Evolutionary conservation across 2,888 invertebrate genomes (phyloP), one percentile per base, ranked within the genome.

Genomic region (Choreutis nemorana): DNA sequence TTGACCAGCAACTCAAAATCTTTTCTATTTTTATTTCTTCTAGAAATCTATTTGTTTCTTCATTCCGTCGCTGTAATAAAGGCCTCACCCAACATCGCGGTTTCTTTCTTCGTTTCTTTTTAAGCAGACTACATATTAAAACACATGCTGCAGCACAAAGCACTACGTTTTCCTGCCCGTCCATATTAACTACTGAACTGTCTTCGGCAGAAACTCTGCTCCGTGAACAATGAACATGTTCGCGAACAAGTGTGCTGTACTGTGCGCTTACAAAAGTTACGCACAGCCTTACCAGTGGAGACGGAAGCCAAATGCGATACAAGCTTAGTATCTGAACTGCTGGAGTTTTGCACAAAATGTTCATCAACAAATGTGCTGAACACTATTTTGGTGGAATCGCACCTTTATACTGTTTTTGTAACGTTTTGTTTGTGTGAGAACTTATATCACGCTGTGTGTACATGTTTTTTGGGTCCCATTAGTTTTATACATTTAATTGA

Each of bases 121-220:
- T 35, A 39, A 34, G 33, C 16, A 23, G 28, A 14, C n/a, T n/a
- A n/a, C n/a, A n/a, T n/a, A n/a, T n/a, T 31, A 31, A 36, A 36
- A 39, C 35, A 30, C 38, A 39, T 3, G 38, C 36, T 37, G 36
- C n/a, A n/a, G n/a, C 36, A 40, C 31, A 37, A 37, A 36, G 35
- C 36, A 37, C 39, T 36, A 35, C 32, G 37, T 38, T 39, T 39
- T 41, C 37, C 29, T 26, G 37, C 30, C 39, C 39, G 33, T 41
- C n/a, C 35, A 35, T 30, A 30, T 30, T 26, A 35, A 28, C 31
- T 13, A 22, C 27, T 31, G 28, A 33, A 33, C 30, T 30, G 33
- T 33, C 28, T 22, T n/a, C 27, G 28, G 23, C 33, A 33, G 28
- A 35, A 33, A 33, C 26, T 33, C 30, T 28, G 16, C 35, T 33